These are phyloP conservation scores for Chironomus riparius DNA, from an alignment of 2,888 invertebrate genomes.

Conservation along the genomic window DNA sequence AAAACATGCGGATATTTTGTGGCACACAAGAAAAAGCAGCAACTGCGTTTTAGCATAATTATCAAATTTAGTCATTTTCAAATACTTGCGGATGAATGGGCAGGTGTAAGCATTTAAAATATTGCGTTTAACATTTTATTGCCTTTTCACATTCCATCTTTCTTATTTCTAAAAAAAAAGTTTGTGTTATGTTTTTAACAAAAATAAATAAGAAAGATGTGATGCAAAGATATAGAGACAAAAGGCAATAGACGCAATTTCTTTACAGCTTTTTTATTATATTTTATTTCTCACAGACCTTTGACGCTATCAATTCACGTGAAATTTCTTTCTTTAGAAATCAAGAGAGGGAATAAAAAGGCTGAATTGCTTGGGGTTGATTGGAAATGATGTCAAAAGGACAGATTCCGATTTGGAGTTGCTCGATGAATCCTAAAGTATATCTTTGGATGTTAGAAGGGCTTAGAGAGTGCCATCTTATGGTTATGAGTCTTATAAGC, in stretches of 20 bases:
- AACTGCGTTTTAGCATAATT: slow-evolving; percentile 18
- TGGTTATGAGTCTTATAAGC: too few species aligned
- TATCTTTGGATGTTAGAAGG: too few species aligned
- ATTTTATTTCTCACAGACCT: slow-evolving; percentile 13
- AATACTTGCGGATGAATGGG: slow-evolving; percentile 10
- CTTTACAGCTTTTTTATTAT: not conserved
- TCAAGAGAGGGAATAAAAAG: not conserved
- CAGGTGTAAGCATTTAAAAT: slow-evolving; percentile 20
- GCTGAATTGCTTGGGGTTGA: too few species aligned
- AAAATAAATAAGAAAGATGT: not conserved
- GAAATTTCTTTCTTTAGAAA: not conserved
- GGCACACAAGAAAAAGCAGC: slow-evolving; percentile 7
- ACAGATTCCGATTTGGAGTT: too few species aligned
- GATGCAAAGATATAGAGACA: slow-evolving; percentile 19
- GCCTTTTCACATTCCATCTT: slow-evolving; percentile 7
- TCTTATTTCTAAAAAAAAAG: not conserved
- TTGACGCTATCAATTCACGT: not conserved
- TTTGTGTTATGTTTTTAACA: not conserved
- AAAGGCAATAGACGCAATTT: not conserved
- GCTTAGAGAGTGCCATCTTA: too few species aligned
- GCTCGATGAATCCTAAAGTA: too few species aligned
- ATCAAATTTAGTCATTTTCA: slow-evolving; percentile 22
- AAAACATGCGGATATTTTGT: not conserved
- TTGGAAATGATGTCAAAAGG: too few species aligned
- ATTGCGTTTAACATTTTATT: slow-evolving; percentile 27